phyloP scores from a whole-genome alignment of 1,140 invertebrate genomes.

The Schlechtendalia chinensis region DNA sequence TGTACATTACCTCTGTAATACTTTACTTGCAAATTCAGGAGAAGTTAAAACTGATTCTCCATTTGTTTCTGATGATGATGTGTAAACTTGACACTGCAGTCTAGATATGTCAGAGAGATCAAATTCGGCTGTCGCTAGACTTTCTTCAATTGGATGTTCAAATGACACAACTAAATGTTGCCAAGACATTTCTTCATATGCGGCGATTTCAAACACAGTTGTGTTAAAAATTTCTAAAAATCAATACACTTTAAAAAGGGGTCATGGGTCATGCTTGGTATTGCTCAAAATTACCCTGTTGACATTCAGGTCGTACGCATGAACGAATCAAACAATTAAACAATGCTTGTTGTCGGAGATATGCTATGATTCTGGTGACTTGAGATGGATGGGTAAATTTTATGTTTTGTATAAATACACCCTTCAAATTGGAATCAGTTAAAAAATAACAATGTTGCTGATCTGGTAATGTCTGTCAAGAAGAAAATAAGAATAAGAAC shows the following conservation, averaged over 20 bases:
- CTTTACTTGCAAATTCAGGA: constrained; percentile 76
- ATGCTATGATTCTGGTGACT: constrained; percentile 82
- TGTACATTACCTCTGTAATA: constrained; percentile 71
- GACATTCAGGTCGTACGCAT: constrained; percentile 77
- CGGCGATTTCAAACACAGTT: constrained; percentile 87
- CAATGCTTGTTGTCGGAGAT: constrained; percentile 83
- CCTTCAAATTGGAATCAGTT: constrained; percentile 77
- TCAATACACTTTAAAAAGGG: background rate
- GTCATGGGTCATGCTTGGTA: background rate
- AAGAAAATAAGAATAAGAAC: constrained; percentile 26
- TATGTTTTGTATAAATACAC: constrained; percentile 76
- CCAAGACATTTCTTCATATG: constrained; percentile 67
- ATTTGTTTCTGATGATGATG: constrained; percentile 60
- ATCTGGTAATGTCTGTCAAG: constrained; percentile 78
- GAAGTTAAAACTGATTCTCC: constrained; percentile 61
- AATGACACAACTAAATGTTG: constrained; percentile 86
- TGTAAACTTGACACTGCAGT: constrained; percentile 67
- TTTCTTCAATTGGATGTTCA: constrained; percentile 89
- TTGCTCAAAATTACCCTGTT: constrained; percentile 62
- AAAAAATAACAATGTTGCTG: constrained; percentile 93
- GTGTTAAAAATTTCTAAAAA: constrained; percentile 69
- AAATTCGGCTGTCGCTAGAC: constrained; percentile 87
- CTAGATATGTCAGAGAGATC: constrained; percentile 78
- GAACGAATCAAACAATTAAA: constrained; percentile 87
- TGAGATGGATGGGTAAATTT: constrained; percentile 92